A percentile compares a stretch with the other conserved stretches of the same genome.
Evolutionary conservation across 1,140 invertebrate species (phyloP).

Genomic region (Acromyrmex echinatior): DNA sequence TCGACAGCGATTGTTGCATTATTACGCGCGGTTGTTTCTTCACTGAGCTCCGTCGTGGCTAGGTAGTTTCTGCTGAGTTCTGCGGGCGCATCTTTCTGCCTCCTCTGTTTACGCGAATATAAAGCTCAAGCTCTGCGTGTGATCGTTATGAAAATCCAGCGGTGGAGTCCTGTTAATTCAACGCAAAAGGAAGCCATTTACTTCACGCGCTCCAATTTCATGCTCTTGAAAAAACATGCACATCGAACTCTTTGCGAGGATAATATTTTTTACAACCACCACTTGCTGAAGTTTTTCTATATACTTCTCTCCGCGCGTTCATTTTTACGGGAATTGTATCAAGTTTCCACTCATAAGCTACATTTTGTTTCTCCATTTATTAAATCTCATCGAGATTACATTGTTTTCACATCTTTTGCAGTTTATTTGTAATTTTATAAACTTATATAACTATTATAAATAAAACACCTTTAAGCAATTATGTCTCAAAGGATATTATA

Average conservation of each 20-base stretch:
- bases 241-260: constrained; percentile 13
- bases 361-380: not conserved
- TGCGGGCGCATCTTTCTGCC: constrained; percentile 50
- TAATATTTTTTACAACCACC: constrained; percentile 46
- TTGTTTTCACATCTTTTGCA: constrained; percentile 2
- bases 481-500: not conserved
- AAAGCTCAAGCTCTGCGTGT: constrained; percentile 63
- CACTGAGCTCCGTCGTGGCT: constrained; percentile 41
- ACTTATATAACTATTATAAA: not conserved
- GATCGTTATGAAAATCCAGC: constrained; percentile 60
- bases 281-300: not conserved
- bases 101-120: constrained; percentile 58
- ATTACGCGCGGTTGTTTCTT: constrained; percentile 63
- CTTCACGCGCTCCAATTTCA: constrained; percentile 29
- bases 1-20: constrained; percentile 65
- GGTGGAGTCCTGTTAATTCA: constrained; percentile 29
- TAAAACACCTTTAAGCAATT: not conserved
- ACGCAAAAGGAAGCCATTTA: constrained; percentile 33
- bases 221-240: constrained; percentile 14
- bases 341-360: constrained; percentile 4
- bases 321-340: not conserved
- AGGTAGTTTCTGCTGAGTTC: constrained; percentile 48
- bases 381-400: constrained; percentile 13
- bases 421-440: not conserved
- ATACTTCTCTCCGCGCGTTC: not conserved